Evolutionary conservation across 2,113 vertebrate genomes (phyloP).

Genomic region (Benthochromis sp.): DNA sequence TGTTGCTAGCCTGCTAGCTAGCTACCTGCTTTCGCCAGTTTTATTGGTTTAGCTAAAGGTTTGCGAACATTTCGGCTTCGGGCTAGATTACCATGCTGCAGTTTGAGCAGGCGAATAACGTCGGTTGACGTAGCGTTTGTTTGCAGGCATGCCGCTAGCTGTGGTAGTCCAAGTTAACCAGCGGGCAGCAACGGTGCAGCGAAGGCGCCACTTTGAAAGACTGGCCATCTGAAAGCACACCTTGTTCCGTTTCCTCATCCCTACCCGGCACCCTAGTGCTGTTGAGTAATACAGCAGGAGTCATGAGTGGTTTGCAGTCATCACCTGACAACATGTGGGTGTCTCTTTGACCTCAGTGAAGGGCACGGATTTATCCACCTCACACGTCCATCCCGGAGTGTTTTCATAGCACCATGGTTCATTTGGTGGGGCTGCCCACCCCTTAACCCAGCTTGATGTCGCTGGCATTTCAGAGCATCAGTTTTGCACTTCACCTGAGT

Average conservation of each 20-base stretch:
- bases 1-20: constrained; percentile 48
- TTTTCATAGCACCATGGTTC: neutral
- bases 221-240: neutral
- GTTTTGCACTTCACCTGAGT: neutral
- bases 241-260: neutral
- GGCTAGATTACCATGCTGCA: neutral
- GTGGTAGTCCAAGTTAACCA: neutral
- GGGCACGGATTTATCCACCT: neutral
- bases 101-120: neutral
- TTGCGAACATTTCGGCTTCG: neutral
- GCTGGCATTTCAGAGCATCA: neutral
- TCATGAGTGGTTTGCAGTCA: neutral
- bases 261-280: neutral
- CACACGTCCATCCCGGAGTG: neutral
- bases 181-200: neutral
- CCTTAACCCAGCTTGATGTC: neutral
- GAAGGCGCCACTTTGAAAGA: neutral
- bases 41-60: neutral
- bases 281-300: neutral
- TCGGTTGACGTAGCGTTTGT: neutral
- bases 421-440: neutral
- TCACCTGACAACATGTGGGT: constrained; percentile 31
- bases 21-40: neutral
- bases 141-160: neutral
- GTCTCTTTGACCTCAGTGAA: constrained; percentile 48